Conservation (phyloP, 2,797 vertebrate species). For the Pelodytes ibericus region DNA sequence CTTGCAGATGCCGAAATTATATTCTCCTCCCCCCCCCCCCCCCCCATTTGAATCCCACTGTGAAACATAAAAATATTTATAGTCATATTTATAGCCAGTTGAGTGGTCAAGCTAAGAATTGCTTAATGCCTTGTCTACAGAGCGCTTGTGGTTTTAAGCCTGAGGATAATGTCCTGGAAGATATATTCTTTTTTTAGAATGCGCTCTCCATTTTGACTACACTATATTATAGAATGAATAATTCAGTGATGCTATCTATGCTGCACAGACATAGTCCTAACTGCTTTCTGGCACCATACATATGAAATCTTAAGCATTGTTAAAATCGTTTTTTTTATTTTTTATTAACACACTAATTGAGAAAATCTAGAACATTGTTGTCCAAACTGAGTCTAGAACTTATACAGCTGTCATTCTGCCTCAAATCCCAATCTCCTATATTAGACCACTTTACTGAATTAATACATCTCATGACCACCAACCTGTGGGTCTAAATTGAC, state of each 20-base stretch:
- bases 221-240: slow-evolving; percentile 32
- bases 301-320: slow-evolving; percentile 1
- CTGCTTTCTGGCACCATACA: not conserved
- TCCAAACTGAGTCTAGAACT: no score
- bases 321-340: not conserved
- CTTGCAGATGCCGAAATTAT: no score
- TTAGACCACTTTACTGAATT: no score
- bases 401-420: no score
- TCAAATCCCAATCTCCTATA: no score
- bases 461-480: no score
- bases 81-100: not conserved
- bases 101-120: not conserved
- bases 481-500: no score
- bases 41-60: not conserved
- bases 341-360: no score
- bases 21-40: no score
- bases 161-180: slow-evolving; percentile 26
- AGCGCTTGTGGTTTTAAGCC: slow-evolving; percentile 30
- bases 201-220: slow-evolving; percentile 14
- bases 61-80: not conserved
- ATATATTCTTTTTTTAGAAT: slow-evolving; percentile 21
- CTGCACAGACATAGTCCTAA: not conserved
- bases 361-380: no score
- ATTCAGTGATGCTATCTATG: slow-evolving; percentile 38
- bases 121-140: not conserved